phyloP scores from a whole-genome alignment of 2,888 invertebrate genomes.

The Eubasilissa splendida region DNA sequence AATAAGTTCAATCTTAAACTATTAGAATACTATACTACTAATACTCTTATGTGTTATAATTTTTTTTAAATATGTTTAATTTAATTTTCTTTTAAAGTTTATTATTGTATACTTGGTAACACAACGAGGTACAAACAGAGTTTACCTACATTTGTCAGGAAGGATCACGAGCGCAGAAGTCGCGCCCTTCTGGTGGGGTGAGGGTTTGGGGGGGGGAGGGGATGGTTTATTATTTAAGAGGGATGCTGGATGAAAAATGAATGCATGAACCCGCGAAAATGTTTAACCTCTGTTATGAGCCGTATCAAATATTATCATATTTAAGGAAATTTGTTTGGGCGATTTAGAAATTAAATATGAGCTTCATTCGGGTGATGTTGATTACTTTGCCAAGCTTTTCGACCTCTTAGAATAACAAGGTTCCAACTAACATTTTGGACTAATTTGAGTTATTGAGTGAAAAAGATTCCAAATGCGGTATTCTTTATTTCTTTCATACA shows the following conservation, averaged over 20 bases:
- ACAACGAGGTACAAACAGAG: neutral
- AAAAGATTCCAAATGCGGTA: too few species aligned
- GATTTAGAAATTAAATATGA: slow-evolving; percentile 29
- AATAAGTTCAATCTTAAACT: too few species aligned
- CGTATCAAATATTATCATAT: slow-evolving; percentile 23
- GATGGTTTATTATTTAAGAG: slow-evolving; percentile 24
- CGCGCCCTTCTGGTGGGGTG: neutral
- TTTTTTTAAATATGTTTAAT: neutral
- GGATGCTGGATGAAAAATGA: slow-evolving; percentile 14
- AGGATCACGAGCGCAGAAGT: neutral
- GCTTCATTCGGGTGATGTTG: slow-evolving; percentile 15
- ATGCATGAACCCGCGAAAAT: slow-evolving; percentile 7
- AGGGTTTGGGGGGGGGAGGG: neutral
- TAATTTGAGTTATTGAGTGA: too few species aligned
- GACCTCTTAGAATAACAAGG: too few species aligned
- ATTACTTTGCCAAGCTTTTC: neutral
- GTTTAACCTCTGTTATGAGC: neutral
- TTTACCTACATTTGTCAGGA: slow-evolving; percentile 3
- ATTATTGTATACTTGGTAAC: neutral
- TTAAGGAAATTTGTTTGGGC: slow-evolving; percentile 27
- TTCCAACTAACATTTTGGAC: too few species aligned
- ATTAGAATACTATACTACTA: too few species aligned
- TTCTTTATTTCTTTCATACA: too few species aligned
- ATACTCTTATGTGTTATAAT: neutral
- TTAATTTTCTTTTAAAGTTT: neutral